phyloP scores from a whole-genome alignment of 2,888 invertebrate species.

The Lordiphosa andalusiaca region DNA sequence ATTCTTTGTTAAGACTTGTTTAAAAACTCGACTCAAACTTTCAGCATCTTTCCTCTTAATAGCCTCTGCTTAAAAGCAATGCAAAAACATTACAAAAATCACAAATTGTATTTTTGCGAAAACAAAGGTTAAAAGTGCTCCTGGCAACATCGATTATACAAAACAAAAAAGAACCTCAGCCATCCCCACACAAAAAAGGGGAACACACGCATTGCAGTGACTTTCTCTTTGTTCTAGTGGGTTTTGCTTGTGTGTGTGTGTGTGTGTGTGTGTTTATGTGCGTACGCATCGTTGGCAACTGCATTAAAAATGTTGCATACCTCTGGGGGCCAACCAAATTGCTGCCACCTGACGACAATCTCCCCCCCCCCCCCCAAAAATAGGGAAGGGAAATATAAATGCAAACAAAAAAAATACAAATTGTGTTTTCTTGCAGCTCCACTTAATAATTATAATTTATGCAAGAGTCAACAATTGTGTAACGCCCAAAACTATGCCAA shows the following conservation, averaged over 20 bases:
- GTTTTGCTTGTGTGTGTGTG: too few relatives aligned
- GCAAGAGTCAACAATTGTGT: slow-evolving; percentile 55
- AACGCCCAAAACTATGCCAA: slow-evolving; percentile 20
- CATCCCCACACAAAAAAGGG: slow-evolving; percentile 1
- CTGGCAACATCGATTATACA: slow-evolving; percentile 29
- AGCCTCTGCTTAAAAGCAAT: too few relatives aligned
- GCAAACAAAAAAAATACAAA: slow-evolving; percentile 38
- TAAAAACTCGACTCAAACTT: too few relatives aligned
- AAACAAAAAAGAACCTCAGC: slow-evolving; percentile 12
- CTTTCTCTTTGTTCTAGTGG: slow-evolving; percentile 2
- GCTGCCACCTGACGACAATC: slow-evolving; percentile 17
- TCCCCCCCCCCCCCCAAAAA: neutral
- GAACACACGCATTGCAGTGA: slow-evolving; percentile 12
- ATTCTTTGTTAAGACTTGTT: too few relatives aligned
- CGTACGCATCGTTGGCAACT: slow-evolving; percentile 26
- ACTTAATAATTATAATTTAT: slow-evolving; percentile 64
- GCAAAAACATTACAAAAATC: too few relatives aligned
- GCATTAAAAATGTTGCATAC: slow-evolving; percentile 41
- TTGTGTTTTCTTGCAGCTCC: slow-evolving; percentile 41
- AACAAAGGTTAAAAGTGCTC: slow-evolving; percentile 16
- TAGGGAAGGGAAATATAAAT: slow-evolving; percentile 15
- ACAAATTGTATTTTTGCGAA: neutral
- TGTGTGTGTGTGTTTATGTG: neutral
- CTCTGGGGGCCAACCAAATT: slow-evolving; percentile 32
- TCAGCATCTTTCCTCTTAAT: too few relatives aligned